Evolutionary conservation across 2,797 vertebrate species (phyloP), one percentile per base, ranked within the genome.

Genomic region (Sebastes minor): DNA sequence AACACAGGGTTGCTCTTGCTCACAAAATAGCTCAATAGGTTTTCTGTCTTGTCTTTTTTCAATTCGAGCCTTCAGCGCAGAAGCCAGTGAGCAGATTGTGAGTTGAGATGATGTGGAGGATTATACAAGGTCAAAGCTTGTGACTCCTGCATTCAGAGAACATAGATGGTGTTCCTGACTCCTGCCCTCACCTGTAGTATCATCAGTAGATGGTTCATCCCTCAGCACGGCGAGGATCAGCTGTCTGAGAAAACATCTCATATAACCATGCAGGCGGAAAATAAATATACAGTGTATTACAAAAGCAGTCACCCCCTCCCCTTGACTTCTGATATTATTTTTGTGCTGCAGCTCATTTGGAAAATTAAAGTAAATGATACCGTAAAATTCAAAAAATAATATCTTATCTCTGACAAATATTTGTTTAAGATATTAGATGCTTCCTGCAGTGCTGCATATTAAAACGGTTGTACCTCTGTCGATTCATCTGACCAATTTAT

Each of bases 1-100:
- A 18, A 87, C 59, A 74, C 86, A 86, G 74, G 56, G 82, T 49
- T 64, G 57, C 71, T 74, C 66, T 53, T 65, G 60, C 78, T 86
- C 74, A 72, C 73, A 85, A 89, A 92, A 85, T 63, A 82, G 64
- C 80, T 88, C 81, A 82, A 71, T 89, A 74, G 69, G 53, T 81
- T 86, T 86, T 55, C 62, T 76, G 33, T 82, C 65, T 81, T 78
- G 69, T 87, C 55, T 85, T 82, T 78, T 94, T 95, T 94, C 94
- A 91, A 86, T 94, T 93, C 92, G 88, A 91, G 65, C 70, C 74
- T 74, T 83, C 12, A 14, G 80, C 62, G 25, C 22, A 59, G 68
- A 74, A 49, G 65, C 61, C 18, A 28, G 71, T 59, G 75, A 66
- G 81, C 38, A 61, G 69, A 85, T 88, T 68, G 72, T 64, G 67